Conservation (phyloP, 2,888 invertebrate species). For the Volucella zonaria region DNA sequence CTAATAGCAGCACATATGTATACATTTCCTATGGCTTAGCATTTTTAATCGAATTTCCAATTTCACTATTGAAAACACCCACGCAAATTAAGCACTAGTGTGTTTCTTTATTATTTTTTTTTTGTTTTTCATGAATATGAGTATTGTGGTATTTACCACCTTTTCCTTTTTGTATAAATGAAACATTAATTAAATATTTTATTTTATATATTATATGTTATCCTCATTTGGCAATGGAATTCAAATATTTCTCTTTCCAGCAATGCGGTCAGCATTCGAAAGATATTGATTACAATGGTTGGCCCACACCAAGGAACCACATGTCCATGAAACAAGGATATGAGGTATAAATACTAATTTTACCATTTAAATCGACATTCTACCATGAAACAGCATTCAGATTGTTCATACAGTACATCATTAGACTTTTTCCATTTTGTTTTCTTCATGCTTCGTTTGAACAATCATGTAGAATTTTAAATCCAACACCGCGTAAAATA, state of each 20-base stretch:
- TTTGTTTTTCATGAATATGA: no score
- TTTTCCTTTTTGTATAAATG: neutral
- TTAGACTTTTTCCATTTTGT: neutral
- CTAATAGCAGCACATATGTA: no score
- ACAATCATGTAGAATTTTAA: neutral
- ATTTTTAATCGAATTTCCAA: no score
- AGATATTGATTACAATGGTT: conserved; percentile 82
- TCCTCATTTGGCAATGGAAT: neutral
- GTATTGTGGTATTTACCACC: neutral
- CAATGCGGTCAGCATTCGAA: conserved; percentile 81
- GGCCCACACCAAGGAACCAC: conserved; percentile 81
- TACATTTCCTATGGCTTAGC: no score
- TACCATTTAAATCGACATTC: conserved; percentile 4
- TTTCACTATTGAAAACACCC: no score
- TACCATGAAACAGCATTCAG: neutral
- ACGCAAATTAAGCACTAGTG: no score
- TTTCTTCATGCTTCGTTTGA: neutral
- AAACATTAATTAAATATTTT: conserved; percentile 3
- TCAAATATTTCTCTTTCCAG: conserved; percentile 63
- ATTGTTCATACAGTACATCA: neutral
- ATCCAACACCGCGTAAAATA: neutral
- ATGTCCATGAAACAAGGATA: conserved; percentile 83
- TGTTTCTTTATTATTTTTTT: no score
- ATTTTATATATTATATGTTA: neutral
- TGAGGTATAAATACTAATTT: conserved; percentile 77